These are phyloP conservation scores for Ecliptopera silaceata DNA, from an alignment of 2,888 invertebrate species.

Conservation along the genomic window DNA sequence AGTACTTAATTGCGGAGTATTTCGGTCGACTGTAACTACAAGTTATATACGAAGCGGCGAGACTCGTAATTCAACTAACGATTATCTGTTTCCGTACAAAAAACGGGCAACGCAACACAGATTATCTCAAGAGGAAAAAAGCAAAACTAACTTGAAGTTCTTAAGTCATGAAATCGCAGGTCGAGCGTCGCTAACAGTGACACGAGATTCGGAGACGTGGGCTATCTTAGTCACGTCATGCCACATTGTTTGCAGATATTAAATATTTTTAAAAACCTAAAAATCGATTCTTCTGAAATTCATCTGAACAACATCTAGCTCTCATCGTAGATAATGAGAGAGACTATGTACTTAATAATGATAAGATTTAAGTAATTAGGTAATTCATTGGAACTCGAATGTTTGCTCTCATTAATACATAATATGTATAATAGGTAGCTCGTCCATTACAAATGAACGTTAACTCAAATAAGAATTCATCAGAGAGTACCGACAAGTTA, in stretches of 20 bases:
- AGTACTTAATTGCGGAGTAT: conserved; percentile 4
- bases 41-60: conserved; percentile 2
- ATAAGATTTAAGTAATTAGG: too few relatives aligned
- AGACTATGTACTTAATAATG: too few relatives aligned
- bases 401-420: too few relatives aligned
- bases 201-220: background rate
- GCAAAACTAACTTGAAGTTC: background rate
- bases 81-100: conserved; percentile 25
- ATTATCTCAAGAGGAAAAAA: background rate
- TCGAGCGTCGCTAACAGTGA: conserved; percentile 3
- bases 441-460: too few relatives aligned
- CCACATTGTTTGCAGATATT: background rate
- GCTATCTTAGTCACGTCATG: background rate
- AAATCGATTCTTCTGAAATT: background rate
- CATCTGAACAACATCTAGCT: too few relatives aligned
- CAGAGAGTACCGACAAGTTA: too few relatives aligned
- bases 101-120: background rate
- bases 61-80: conserved; percentile 16
- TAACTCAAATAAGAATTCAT: too few relatives aligned
- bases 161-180: background rate
- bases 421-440: too few relatives aligned
- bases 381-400: too few relatives aligned
- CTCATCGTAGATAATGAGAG: too few relatives aligned
- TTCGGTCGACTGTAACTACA: conserved; percentile 9
- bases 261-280: background rate